Evolutionary conservation across 2,113 vertebrate species (phyloP).

Genomic region (Antechinus flavipes): DNA sequence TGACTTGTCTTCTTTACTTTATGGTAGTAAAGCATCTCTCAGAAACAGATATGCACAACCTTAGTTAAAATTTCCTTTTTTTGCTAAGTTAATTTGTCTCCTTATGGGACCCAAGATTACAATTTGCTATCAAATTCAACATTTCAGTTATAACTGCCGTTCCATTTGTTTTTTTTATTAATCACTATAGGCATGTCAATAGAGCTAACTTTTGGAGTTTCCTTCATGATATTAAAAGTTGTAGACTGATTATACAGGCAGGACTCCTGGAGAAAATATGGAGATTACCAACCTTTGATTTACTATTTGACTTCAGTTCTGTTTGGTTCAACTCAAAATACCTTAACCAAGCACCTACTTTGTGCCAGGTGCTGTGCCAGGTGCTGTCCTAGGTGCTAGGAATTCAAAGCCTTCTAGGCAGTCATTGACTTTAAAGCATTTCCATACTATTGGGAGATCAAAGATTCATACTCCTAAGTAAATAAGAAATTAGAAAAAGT

Average conservation of each 20-base stretch:
- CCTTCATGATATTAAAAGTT: conserved; percentile 1
- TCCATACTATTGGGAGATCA: neutral
- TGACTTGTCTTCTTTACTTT: neutral
- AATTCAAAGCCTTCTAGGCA: neutral
- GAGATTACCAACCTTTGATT: neutral
- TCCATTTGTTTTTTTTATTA: conserved; percentile 1
- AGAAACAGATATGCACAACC: neutral
- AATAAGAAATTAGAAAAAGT: neutral
- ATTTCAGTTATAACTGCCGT: neutral
- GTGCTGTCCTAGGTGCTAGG: neutral
- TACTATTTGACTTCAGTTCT: neutral
- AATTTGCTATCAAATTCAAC: neutral
- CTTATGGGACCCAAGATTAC: neutral
- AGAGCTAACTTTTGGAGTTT: neutral
- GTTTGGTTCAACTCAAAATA: neutral
- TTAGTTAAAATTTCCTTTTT: neutral
- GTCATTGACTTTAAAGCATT: neutral
- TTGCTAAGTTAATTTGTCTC: neutral
- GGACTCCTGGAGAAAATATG: neutral
- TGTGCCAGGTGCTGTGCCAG: neutral
- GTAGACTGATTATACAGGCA: neutral
- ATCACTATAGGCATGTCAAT: neutral
- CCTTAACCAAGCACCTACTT: neutral
- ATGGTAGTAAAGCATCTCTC: neutral
- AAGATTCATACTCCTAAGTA: neutral